phyloP scores from a whole-genome alignment of 2,797 vertebrate genomes.

The Clamator glandarius region DNA sequence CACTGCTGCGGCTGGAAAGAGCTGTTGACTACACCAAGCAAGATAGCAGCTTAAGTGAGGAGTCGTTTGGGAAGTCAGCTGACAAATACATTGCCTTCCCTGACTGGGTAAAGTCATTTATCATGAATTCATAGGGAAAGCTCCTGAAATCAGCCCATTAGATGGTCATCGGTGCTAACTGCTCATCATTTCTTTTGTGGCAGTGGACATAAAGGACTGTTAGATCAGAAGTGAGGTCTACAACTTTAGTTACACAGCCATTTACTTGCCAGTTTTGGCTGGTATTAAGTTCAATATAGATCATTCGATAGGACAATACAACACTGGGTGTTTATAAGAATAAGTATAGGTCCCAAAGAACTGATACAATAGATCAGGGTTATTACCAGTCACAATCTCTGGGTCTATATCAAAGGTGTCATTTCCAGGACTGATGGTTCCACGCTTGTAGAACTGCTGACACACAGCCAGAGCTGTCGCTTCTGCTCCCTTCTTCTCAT shows the following conservation, averaged over 20 bases:
- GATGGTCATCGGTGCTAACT: not conserved
- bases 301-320: not conserved
- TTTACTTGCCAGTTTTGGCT: not conserved
- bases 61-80: not conserved
- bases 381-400: constrained; percentile 86
- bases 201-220: not conserved
- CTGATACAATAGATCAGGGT: not conserved
- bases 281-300: not conserved
- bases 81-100: not conserved
- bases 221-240: not conserved
- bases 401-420: constrained; percentile 93
- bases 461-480: constrained; percentile 85
- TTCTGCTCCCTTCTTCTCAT: constrained; percentile 77
- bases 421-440: constrained; percentile 85
- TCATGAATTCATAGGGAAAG: not conserved
- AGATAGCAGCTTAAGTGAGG: constrained; percentile 1
- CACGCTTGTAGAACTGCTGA: constrained; percentile 87
- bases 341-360: not conserved
- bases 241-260: not conserved
- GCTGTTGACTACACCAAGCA: not conserved
- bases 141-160: not conserved
- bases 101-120: not conserved
- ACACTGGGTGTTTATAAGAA: not conserved
- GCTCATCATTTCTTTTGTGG: not conserved
- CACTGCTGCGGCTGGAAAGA: not conserved